Evolutionary conservation across 1,140 invertebrate genomes (phyloP).

Genomic region (Anastatus disparis): DNA sequence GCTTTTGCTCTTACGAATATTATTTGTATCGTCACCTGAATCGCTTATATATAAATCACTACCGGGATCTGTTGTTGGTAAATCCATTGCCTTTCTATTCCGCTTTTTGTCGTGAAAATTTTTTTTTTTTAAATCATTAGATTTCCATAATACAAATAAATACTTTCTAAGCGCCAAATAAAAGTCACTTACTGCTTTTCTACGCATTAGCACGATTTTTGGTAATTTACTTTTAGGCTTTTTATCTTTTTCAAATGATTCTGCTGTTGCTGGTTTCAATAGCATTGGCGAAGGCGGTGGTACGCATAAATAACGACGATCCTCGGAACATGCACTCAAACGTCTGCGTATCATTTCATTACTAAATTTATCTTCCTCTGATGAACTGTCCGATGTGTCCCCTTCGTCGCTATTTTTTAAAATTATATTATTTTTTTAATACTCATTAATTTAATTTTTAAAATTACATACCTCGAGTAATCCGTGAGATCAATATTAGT

Average conservation of each 20-base stretch:
- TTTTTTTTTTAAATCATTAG: too few relatives aligned
- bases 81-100: constrained; percentile 63
- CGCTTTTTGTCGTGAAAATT: constrained; percentile 17
- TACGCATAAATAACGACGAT: constrained; percentile 54
- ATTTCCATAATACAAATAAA: not conserved
- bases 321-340: constrained; percentile 22
- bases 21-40: constrained; percentile 62
- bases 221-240: constrained; percentile 42
- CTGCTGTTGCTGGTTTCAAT: constrained; percentile 24
- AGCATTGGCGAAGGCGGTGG: constrained; percentile 70
- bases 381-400: constrained; percentile 77
- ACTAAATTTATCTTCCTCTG: constrained; percentile 59
- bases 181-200: constrained; percentile 25
- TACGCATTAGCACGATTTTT: not conserved
- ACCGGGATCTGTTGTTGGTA: constrained; percentile 69
- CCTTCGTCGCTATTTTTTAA: constrained; percentile 75
- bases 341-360: constrained; percentile 40
- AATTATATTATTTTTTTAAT: too few relatives aligned
- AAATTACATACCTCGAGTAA: constrained; percentile 79
- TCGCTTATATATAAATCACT: constrained; percentile 67
- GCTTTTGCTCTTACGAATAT: constrained; percentile 5
- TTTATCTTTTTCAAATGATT: constrained; percentile 39
- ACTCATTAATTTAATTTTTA: not conserved
- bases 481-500: constrained; percentile 85
- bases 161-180: too few relatives aligned